Evolutionary conservation across 1,140 invertebrate species (phyloP), one percentile per base, ranked within the genome.

Genomic region (Drosophila navojoa): DNA sequence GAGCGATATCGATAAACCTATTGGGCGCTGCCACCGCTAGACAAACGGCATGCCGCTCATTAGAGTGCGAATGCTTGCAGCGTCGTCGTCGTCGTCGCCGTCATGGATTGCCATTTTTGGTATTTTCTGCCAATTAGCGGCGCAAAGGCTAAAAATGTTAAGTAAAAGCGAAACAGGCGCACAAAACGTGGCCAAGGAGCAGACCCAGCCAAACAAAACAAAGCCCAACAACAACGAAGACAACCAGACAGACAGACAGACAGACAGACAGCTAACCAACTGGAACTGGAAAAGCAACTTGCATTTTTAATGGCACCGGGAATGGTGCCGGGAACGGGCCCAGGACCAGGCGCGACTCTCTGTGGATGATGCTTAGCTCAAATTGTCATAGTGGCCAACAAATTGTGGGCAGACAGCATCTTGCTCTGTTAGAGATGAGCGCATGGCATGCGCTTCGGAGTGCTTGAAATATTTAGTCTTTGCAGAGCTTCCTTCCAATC

Each of bases 111-210:
- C 86, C 86, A 86, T 90, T 90, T 90, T 90, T 90, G 86, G 86
- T 90, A 90, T 90, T 90, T 90, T 90, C 79, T 82, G 86, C 86
- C 86, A 90, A 90, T 90, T 90, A 90, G 86, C 79, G 86, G 79
- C 79, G 79, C 87, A 86, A 90, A 90, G 84, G 76, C 78, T 81
- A 80, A 71, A 90, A 90, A 90, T 90, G 81, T 89, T 79, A 82
- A 87, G 84, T 89, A 87, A 87, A 87, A 87, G 84, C 84, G 84
- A 89, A 89, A 87, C 76, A 76, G 79, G 66, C 79, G 59, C 63
- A 61, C 80, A 71, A 82, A 84, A 82, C 80, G 76, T 82, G 75
- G 71, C 76, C 72, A 74, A 85, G 81, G 66, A 84, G 72, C 67
- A 50, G 38, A 29, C 44, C 35, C 52, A 75, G 68, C 32, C 70